Evolutionary conservation across 2,888 invertebrate species (phyloP), one percentile per base, ranked within the genome.

Genomic region (Trichopria drosophilae): DNA sequence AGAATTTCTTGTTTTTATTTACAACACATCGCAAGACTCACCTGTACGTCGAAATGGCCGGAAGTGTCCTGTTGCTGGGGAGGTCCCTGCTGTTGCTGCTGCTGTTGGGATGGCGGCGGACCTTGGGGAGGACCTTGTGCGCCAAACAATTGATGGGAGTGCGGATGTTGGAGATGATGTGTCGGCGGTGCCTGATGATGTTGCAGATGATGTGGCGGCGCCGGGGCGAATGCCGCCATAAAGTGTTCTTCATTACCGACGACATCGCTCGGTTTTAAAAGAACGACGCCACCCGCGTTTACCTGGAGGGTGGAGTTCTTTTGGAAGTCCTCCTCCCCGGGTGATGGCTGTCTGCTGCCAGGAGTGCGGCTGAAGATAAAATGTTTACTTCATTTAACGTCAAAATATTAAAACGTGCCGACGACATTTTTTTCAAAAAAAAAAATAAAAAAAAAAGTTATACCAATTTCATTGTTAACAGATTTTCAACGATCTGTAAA

Each of bases 291-390:
- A 59, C 78, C 79, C 6, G 65, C 68, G 9, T 70, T 72, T 13
- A 73, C 68, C 40, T 68, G 69, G 41, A 75, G 53, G 66, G 73
- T 73, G 1, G 72, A 71, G 64, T 82, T 83, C 69, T 84, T 84
- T 57, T 79, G 80, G 51, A 83, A 78, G 52, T 90, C 90, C 67
- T 90, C 90, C 76, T 93, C 93, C 12, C 91, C 90, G 40, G 94
- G 93, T 32, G 93, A 94, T 55, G 92, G 92, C 77, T 93, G 93
- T 67, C 93, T 85, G 68, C 93, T 93, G 44, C 92, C 91, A 29
- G 90, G 90, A 60, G 91, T 91, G 66, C 92, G 90, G 76, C 90
- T 91, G 79, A 43, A 81, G 79, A 22, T 9, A n/a, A 39, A 12
- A 16, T 15, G 7, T 34, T 42, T 10, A 22, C 15, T n/a, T 29